Percentiles rank a stretch among this genome's conserved stretches.
Conservation (phyloP, 1,140 invertebrate species). For the Leucophenga varia region DNA sequence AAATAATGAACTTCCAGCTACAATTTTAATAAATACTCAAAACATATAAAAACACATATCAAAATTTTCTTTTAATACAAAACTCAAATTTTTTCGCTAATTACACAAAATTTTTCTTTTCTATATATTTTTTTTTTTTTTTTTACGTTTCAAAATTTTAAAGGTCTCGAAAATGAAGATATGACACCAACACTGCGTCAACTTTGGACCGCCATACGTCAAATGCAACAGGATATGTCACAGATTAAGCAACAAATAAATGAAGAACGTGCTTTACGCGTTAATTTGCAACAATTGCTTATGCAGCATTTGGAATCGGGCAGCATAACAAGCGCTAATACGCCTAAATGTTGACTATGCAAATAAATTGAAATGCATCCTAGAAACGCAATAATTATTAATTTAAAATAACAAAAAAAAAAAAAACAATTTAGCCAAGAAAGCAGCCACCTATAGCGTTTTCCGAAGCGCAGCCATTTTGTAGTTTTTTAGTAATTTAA, state of each 20-base stretch:
- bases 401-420: conserved; percentile 8
- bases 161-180: conserved; percentile 55
- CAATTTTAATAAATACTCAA: conserved; percentile 5
- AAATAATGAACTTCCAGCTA: no score
- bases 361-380: conserved; percentile 23
- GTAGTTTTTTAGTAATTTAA: no score
- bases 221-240: conserved; percentile 54
- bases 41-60: conserved; percentile 34
- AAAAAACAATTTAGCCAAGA: conserved; percentile 17
- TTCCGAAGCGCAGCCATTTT: no score
- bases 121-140: conserved; percentile 11
- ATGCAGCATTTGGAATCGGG: conserved; percentile 54
- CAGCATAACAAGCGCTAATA: conserved; percentile 44
- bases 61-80: conserved; percentile 28
- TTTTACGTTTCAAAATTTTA: neutral
- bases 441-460: conserved; percentile 33
- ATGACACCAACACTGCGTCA: conserved; percentile 53
- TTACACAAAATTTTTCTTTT: conserved; percentile 19
- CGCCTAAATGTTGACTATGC: conserved; percentile 54
- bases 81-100: conserved; percentile 36
- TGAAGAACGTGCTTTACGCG: conserved; percentile 50
- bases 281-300: conserved; percentile 50
- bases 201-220: conserved; percentile 48
- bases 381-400: neutral
- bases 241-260: conserved; percentile 54